Evolutionary conservation across 2,113 vertebrate genomes (phyloP), one percentile per base, ranked within the genome.

Genomic region (Varanus salvator): DNA sequence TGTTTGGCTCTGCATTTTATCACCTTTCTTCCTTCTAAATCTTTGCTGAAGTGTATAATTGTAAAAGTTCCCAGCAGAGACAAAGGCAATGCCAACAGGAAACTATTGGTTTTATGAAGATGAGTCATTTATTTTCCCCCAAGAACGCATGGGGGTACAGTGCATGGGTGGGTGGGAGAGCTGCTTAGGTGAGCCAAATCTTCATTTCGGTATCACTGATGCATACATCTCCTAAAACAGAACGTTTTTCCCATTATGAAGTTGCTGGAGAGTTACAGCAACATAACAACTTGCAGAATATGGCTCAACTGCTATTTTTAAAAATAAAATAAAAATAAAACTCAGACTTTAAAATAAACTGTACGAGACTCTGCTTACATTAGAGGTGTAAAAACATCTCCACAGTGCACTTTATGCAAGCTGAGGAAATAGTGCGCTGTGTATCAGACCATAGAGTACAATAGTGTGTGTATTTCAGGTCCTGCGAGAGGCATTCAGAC

Each of bases 351-450:
- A 91, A 95, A 96, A 94, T 95, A 93, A 93, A 89, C 85, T 91
- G 93, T 94, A 94, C 91, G 94, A 93, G 94, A 92, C 93, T 95
- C 94, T 90, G 91, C 87, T 95, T 93, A 91, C 23, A 91, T 93
- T 94, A 93, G 92, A 95, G 91, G 86, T 88, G 86, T 91, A 94
- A 93, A 96, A 92, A 86, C 88, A 93, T 93, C 95, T 96, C 95
- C 44, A 23, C 90, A 95, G 95, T 89, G 91, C 91, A 93, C 89
- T 95, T 96, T 94, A 90, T 85, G 93, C 94, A 93, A 88, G 91
- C 93, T 92, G 84, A 92, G 91, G 93, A 95, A 95, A 95, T 86
- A 27, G 0, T 94, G 95, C 0, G 91, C 77, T 86, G 84, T 93
- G 86, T 93, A 96, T 95, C 93, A 95, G 93, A 94, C 92, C 93